A percentile compares a stretch with the other conserved stretches of the same genome.
phyloP scores from a whole-genome alignment of 2,113 vertebrate genomes.

The Phasianus colchicus region DNA sequence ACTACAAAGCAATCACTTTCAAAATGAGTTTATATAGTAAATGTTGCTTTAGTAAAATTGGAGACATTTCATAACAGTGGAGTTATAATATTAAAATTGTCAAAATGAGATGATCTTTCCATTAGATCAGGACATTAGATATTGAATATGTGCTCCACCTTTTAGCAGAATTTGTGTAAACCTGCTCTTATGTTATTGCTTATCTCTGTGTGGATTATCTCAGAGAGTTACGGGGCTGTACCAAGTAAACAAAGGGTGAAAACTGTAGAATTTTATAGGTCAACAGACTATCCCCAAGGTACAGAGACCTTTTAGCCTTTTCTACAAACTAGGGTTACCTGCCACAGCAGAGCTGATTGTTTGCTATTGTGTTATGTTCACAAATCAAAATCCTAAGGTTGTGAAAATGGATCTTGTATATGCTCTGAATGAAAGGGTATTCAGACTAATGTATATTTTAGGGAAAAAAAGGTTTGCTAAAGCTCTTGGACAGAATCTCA shows the following conservation, averaged over 20 bases:
- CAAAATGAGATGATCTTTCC: background rate
- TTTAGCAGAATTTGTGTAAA: background rate
- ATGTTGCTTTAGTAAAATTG: background rate
- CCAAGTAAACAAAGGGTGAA: background rate
- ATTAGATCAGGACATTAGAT: background rate
- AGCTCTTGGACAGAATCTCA: background rate
- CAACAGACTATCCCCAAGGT: background rate
- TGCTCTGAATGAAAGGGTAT: background rate
- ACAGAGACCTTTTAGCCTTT: background rate
- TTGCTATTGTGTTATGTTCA: background rate
- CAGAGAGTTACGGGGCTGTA: background rate
- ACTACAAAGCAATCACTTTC: background rate
- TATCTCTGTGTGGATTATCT: background rate
- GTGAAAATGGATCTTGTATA: background rate
- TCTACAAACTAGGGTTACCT: background rate
- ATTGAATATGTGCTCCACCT: background rate
- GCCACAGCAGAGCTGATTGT: background rate
- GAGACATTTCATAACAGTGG: background rate
- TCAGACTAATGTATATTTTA: background rate
- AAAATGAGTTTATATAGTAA: conserved; percentile 3
- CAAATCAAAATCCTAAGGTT: background rate
- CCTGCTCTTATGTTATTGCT: background rate
- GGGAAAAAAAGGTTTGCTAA: background rate
- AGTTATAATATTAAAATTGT: background rate
- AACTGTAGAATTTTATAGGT: background rate